Evolutionary conservation across 2,113 vertebrate species (phyloP), one percentile per base, ranked within the genome.

Genomic region (Empidonax alnorum): DNA sequence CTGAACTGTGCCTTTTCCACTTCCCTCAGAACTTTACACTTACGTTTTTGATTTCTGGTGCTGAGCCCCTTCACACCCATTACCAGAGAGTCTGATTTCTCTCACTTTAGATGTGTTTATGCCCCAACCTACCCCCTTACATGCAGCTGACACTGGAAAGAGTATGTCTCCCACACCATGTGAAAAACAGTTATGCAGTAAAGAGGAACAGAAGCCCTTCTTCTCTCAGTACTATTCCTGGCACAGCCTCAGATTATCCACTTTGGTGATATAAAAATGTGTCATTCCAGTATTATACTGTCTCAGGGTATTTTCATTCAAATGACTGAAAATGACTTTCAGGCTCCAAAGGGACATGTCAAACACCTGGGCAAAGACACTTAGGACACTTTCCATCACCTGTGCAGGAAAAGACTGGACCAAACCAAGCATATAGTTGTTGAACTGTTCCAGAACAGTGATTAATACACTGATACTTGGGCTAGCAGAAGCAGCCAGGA

Each of bases 101-200:
- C 42, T 61, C 30, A 41, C 35, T 63, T 56, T 49, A 58, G 39
- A 55, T 5, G 14, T 33, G 52, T 23, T 42, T n/a, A 12, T 65
- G 44, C 21, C 44, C 10, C 44, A 55, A 3, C 10, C 31, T 42
- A 52, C 8, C 3, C 33, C 21, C 27, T 52, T 24, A 49, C 17
- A 52, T 0, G 2, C 28, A 68, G 59, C 56, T 0, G 1, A 4
- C 3, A 2, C 33, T 12, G 21, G 33, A 88, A 73, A 25, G 27
- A 76, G 5, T 20, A 27, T 9, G 6, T 68, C 28, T 76, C 20
- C 41, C 12, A 81, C 7, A 12, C 6, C 14, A 67, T 10, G 23
- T 20, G 39, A 71, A 56, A 84, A 80, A 42, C 10, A 2, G 4
- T 33, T 84, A 55, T 89, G 50, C 25, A 25, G n/a, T 28, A 47